Base-by-base conservation (phyloP, 2,888 invertebrate genomes). In the Leuctra nigra region DNA sequence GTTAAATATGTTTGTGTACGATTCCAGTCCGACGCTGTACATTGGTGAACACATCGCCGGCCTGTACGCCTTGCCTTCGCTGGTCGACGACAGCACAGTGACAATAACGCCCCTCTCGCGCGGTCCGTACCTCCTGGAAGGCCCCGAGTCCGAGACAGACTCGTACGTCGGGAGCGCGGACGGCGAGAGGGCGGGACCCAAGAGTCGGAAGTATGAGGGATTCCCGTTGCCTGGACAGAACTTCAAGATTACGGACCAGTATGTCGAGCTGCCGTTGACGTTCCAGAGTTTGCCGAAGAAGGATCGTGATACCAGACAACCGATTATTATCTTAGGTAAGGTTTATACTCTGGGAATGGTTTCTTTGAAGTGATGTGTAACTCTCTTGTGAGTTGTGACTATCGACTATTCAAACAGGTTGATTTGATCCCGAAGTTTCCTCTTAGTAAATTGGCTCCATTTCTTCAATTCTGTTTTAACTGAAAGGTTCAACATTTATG, bases 81-180 rank as follows among this genome's bases (percentile, higher is more conserved):
- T 95, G 22, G 94, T 95, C 1, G 96, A 97, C 75, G 90, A 94
- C 66, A 84, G 86, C 63, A 87, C 90, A 2, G 87, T 90, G 11
- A 87, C 91, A 6, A 88, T 92, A 70, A 81, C 83, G 1, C 80
- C 84, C 3, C 81, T 84, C 2, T 85, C 84, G 65, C 79, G 84
- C 38, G 78, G 76, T 13, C 83, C 85, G 0, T 75, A 88, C 56
- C 74, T 91, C 11, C 70, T 91, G 1, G 89, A 87, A 67, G 91
- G 91, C 0, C 90, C 91, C 1, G 25, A 18, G 3, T 29, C 47
- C 7, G 48, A 55, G 16, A n/a, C n/a, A n/a, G n/a, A 18, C 11
- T 18, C 41, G 4, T 11, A 38, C 22, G 9, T 3, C 41, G n/a
- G 14, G 14, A 14, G 14, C 11, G 14, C 9, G 4, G 23, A 36